Base-by-base conservation (phyloP, 2,888 invertebrate genomes). In the Rotaria macrura region DNA sequence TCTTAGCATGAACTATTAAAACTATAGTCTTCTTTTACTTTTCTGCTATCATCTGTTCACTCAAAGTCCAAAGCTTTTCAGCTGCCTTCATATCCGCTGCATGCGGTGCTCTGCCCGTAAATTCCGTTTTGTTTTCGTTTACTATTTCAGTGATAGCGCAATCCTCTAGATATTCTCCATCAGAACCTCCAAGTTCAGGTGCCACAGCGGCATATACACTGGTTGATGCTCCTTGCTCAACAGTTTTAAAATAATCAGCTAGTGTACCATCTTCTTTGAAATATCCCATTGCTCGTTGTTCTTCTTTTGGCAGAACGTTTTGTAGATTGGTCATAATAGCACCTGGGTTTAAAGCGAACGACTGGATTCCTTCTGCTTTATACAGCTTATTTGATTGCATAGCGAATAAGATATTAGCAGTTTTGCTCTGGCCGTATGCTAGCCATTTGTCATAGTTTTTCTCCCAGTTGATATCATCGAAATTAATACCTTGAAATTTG, bases 201-300 rank as follows among this genome's bases (percentile, higher is more conserved):
- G 84, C 52, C 29, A 84, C 20, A 0, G 84, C 84, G 23, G 84
- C 55, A 29, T 49, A 84, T 9, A 84, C 55, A 55, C 54, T 84
- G 25, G 84, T 84, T 14, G 52, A 52, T 84, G 84, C 84, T 25
- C 84, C 84, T 84, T 84, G 84, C 49, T 84, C 84, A 55, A 84
- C 34, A 23, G 1, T 84, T 54, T 84, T 84, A 23, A 84, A 84
- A 12, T 5, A 2, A 38, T 34, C 52, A 54, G 5, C 9, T 10
- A 3, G 12, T n/a, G n/a, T 84, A 52, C 84, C 84, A 54, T 52
- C 25, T 38, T 84, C 84, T 29, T 84, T 49, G 40, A 54, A 34
- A 34, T 34, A 52, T 38, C 54, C 52, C 34, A 84, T 34, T 34
- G 38, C 52, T 25, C 7, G 5, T 55, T 54, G 29, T 84, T 84